These are phyloP conservation scores for Rhodinocichla rosea DNA, from an alignment of 2,113 vertebrate species.

Conservation along the genomic window DNA sequence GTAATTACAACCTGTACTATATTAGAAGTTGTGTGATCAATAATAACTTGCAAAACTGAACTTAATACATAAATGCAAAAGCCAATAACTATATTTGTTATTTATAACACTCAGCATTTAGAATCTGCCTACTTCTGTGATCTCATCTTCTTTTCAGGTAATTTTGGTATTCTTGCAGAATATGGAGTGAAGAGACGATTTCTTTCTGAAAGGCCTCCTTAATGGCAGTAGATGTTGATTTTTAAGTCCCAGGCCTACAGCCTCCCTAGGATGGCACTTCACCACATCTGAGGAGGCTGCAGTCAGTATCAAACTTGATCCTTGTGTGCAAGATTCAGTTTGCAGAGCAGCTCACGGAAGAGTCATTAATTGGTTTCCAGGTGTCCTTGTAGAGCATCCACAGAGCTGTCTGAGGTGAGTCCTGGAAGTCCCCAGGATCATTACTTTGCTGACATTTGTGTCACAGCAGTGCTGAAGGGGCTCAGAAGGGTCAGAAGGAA, in stretches of 20 bases:
- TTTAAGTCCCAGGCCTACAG: background rate
- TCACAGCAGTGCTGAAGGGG: background rate
- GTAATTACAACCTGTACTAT: background rate
- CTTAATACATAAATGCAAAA: background rate
- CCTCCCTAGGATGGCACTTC: background rate
- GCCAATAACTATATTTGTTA: background rate
- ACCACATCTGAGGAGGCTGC: background rate
- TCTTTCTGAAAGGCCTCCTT: background rate
- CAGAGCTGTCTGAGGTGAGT: background rate
- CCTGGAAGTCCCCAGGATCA: background rate
- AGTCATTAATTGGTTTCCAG: conserved; percentile 5
- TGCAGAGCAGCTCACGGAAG: background rate
- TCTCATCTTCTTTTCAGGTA: conserved; percentile 5
- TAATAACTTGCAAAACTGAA: background rate
- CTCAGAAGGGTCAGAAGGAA: background rate
- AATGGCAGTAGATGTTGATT: background rate
- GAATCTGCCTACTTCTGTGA: background rate
- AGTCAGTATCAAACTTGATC: background rate
- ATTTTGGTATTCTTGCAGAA: background rate
- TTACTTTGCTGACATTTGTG: background rate
- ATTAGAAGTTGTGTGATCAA: background rate
- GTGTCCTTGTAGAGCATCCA: background rate
- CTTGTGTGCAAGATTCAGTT: background rate
- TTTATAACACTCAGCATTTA: background rate
- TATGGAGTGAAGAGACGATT: background rate